Base-by-base conservation (phyloP, 2,113 vertebrate genomes). In the Empidonax traillii region DNA sequence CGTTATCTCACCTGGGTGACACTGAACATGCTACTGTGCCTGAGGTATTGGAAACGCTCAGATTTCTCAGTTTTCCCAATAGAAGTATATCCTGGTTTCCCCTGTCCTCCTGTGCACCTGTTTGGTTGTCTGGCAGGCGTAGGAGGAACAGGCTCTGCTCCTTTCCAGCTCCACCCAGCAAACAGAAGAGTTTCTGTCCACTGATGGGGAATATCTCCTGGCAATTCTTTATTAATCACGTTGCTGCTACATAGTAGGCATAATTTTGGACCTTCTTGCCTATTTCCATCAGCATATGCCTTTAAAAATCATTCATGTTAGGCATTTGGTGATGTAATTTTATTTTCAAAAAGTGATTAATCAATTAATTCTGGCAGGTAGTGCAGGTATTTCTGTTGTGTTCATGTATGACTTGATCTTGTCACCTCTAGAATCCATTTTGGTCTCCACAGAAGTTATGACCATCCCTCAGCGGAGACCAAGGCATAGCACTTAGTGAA, bases 11-110 rank as follows among this genome's bases (percentile, higher is more conserved):
- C 74, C 76, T 23, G 73, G 44, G 16, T 23, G 9, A 23, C 2
- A 5, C 16, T 6, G 3, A 27, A 35, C 39, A 11, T 2, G 25
- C 68, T 10, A n/a, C 9, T 35, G 2, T 23, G 1, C 67, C 4
- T 43, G 28, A 30, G 37, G 19, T n/a, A 8, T 2, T 73, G 30
- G 71, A 28, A 66, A 9, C 8, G 31, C 33, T 63, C 71, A 7
- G 2, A 4, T 10, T 28, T 28, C 61, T 61, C 33, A 1, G 0
- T 37, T 77, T 59, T 49, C 24, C 30, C 17, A 2, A 12, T 0
- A 8, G 33, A 76, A 31, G 14, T 2, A 10, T 51, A 1, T 16
- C 53, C 15, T 18, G 74, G 12, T 49, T 58, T 58, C 30, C 18
- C 35, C 9, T 10, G 5, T 49, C 56, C 21, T 33, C 15, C 37